Percentiles rank a stretch among this genome's conserved stretches.
These are phyloP conservation scores for Sebastiscus albofasciatus DNA, from an alignment of 2,797 vertebrate genomes.

Conservation along the genomic window DNA sequence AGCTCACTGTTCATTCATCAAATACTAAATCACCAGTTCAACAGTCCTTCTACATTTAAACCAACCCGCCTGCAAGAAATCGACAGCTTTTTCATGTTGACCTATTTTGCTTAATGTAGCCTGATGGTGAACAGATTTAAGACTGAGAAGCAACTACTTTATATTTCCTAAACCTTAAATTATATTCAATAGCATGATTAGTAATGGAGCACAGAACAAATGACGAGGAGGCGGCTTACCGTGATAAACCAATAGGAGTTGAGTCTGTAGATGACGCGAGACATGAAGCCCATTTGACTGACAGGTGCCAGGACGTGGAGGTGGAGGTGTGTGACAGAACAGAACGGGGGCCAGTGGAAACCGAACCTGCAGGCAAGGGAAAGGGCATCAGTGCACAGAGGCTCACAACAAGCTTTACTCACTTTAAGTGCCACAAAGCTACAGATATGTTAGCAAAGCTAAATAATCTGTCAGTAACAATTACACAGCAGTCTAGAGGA, in stretches of 20 bases:
- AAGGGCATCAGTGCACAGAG: not conserved
- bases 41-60: not conserved
- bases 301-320: constrained; percentile 95
- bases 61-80: not conserved
- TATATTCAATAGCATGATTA: not conserved
- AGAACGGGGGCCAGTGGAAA: constrained; percentile 97
- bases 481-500: not conserved
- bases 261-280: constrained; percentile 88
- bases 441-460: not conserved
- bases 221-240: constrained; percentile 78
- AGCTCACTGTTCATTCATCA: not conserved
- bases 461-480: not conserved
- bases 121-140: not conserved
- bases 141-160: not conserved
- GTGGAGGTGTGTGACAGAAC: constrained; percentile 93
- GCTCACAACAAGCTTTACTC: not conserved
- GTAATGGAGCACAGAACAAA: not conserved
- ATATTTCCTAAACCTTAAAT: not conserved
- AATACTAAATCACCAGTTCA: not conserved
- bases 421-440: not conserved
- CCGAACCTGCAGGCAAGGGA: constrained; percentile 87
- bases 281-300: constrained; percentile 91
- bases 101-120: not conserved
- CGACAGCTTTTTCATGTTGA: not conserved
- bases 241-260: constrained; percentile 98